A percentile compares a stretch with the other conserved stretches of the same genome.
phyloP scores from a whole-genome alignment of 1,140 invertebrate species.

The Cryptotermes secundus region DNA sequence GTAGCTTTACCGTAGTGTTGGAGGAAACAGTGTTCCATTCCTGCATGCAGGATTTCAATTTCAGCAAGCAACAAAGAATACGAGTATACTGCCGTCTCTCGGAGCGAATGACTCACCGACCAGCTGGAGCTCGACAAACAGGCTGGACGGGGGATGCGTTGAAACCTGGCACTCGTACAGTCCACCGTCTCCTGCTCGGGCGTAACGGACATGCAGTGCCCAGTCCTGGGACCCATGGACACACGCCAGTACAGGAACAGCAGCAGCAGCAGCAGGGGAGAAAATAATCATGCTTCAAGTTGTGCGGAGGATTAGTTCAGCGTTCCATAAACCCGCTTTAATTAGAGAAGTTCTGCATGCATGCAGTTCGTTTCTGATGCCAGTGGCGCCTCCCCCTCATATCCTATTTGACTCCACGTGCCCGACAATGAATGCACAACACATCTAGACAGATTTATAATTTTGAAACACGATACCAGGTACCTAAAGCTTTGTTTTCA shows the following conservation, averaged over 20 bases:
- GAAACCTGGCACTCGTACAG: slow-evolving; percentile 53
- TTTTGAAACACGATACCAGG: neutral
- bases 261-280: neutral
- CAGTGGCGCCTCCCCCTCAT: neutral
- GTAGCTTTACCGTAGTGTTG: too few species aligned
- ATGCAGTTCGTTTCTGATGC: slow-evolving; percentile 15
- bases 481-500: neutral
- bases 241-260: neutral
- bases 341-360: slow-evolving; percentile 23
- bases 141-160: slow-evolving; percentile 50
- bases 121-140: slow-evolving; percentile 48
- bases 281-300: slow-evolving; percentile 2
- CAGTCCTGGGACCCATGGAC: slow-evolving; percentile 45
- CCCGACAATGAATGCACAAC: neutral
- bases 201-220: slow-evolving; percentile 49
- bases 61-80: too few species aligned
- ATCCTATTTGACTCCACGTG: neutral
- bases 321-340: slow-evolving; percentile 29
- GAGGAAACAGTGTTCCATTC: too few species aligned
- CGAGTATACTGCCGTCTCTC: too few species aligned
- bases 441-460: neutral
- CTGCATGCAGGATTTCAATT: too few species aligned
- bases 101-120: slow-evolving; percentile 43
- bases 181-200: slow-evolving; percentile 46
- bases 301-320: slow-evolving; percentile 25